Conservation (phyloP, 2,797 vertebrate species). For the Chaetodon trifasciatus region DNA sequence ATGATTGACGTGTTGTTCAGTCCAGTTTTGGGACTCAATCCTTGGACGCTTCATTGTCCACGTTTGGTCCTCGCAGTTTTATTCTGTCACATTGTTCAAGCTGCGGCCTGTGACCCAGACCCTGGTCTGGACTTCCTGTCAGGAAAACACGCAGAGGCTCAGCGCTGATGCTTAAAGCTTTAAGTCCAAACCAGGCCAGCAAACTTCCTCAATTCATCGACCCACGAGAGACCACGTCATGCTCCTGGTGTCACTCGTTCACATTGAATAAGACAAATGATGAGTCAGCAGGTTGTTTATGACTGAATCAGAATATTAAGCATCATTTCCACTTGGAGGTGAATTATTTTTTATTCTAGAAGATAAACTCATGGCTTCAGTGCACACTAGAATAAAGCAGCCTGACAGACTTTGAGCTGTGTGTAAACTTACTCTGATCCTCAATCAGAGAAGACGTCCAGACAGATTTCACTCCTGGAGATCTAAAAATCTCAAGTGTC, state of each 20-base stretch:
- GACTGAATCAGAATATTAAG: neutral
- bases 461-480: no score
- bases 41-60: conserved; percentile 37
- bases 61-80: conserved; percentile 24
- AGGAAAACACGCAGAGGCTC: conserved; percentile 46
- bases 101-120: conserved; percentile 1
- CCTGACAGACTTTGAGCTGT: neutral
- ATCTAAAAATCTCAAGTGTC: no score
- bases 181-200: neutral
- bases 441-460: no score
- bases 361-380: neutral
- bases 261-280: neutral
- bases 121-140: conserved; percentile 50
- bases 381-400: no score
- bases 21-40: neutral
- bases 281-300: neutral
- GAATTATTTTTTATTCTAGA: neutral
- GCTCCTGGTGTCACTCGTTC: neutral
- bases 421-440: no score
- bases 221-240: neutral
- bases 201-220: neutral
- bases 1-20: neutral
- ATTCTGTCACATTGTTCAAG: conserved; percentile 47
- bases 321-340: neutral
- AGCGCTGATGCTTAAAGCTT: neutral